These are phyloP conservation scores for Sinosuthora webbiana DNA, from an alignment of 2,113 vertebrate genomes.

Conservation along the genomic window DNA sequence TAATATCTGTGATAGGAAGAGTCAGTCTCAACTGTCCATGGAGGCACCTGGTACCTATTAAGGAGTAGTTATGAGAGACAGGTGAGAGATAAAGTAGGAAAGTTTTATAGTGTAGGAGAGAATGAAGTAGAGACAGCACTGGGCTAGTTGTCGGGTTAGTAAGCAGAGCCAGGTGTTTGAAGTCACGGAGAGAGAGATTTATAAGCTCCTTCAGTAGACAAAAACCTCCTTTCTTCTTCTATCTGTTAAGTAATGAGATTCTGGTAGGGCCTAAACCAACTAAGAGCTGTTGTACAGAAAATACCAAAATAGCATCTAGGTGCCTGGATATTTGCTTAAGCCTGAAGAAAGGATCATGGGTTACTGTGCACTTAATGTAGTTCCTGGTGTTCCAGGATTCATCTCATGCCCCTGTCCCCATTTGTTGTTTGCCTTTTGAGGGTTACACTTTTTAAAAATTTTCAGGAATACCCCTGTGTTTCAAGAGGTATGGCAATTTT, in stretches of 20 bases:
- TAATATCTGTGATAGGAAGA: slow-evolving; percentile 25
- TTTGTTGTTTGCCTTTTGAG: neutral
- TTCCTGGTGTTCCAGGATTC: neutral
- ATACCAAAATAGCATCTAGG: neutral
- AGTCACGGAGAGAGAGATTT: neutral
- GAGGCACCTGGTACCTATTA: slow-evolving; percentile 39
- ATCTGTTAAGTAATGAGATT: neutral
- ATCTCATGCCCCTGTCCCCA: neutral
- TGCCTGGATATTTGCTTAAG: neutral
- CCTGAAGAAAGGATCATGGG: neutral
- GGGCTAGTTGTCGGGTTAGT: neutral
- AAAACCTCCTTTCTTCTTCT: neutral
- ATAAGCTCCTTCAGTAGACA: neutral
- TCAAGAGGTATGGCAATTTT: neutral
- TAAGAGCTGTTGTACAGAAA: neutral
- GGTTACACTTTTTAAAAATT: neutral
- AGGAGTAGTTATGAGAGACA: neutral
- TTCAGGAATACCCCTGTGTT: neutral
- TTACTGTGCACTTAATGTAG: neutral
- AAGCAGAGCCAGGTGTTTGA: slow-evolving; percentile 38
- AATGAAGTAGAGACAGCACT: neutral
- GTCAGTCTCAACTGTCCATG: neutral
- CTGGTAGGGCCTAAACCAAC: neutral
- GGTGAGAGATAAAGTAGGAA: slow-evolving; percentile 33
- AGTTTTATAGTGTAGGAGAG: slow-evolving; percentile 7